These are phyloP conservation scores for Uromys caudimaculatus DNA, from an alignment of 2,797 vertebrate genomes.

Conservation along the genomic window DNA sequence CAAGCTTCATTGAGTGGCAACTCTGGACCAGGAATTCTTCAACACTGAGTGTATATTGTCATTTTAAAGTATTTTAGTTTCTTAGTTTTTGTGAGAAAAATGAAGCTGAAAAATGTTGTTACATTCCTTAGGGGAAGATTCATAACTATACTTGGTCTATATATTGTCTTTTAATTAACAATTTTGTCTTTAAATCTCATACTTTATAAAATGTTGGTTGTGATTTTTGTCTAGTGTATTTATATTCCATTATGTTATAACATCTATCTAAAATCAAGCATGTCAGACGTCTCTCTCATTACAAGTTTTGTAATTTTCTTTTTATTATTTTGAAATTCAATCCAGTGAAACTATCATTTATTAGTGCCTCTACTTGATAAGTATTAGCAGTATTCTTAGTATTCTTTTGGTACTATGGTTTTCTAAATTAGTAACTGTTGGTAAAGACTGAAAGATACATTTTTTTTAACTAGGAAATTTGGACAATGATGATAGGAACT, in stretches of 20 bases:
- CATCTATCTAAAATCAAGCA: not conserved
- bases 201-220: conserved; percentile 17
- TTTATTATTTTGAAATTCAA: not conserved
- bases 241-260: not conserved
- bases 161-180: not conserved
- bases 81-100: not conserved
- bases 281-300: not conserved
- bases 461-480: not conserved
- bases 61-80: not conserved
- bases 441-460: not conserved
- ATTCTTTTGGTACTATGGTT: not conserved
- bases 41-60: fast-evolving
- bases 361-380: not conserved
- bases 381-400: not conserved
- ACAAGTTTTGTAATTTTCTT: not conserved
- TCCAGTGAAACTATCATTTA: not conserved
- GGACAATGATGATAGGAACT: not conserved
- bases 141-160: not conserved
- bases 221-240: not conserved
- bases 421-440: not conserved
- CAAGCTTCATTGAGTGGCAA: not conserved
- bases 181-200: not conserved
- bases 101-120: not conserved
- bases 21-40: not conserved
- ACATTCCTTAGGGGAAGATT: not conserved